phyloP scores from a whole-genome alignment of 2,797 vertebrate species.

The Austrolebias charrua region DNA sequence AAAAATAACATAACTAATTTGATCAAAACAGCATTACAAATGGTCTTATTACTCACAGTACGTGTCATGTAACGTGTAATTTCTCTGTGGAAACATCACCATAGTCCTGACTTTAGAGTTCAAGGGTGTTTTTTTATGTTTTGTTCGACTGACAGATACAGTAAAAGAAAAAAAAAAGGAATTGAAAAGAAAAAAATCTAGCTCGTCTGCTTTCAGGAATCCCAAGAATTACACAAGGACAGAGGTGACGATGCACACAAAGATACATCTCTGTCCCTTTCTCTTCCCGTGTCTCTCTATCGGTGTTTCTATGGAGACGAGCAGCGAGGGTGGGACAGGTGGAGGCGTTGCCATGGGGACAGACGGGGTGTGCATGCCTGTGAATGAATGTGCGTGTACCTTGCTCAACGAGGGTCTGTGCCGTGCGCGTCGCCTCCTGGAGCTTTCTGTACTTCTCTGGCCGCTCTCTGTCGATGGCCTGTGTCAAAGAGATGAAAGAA shows the following conservation, averaged over 20 bases:
- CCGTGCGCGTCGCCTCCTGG: conserved; percentile 93
- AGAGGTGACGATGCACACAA: conserved; percentile 42
- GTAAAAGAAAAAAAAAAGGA: neutral
- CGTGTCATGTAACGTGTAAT: too few relatives aligned
- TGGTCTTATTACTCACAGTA: too few relatives aligned
- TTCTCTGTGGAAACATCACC: too few relatives aligned
- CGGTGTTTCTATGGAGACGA: conserved; percentile 76
- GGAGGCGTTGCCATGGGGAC: conserved; percentile 76
- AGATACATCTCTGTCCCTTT: conserved; percentile 37
- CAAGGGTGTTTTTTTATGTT: conserved; percentile 13
- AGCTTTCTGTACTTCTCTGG: conserved; percentile 95
- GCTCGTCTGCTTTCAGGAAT: conserved; percentile 28
- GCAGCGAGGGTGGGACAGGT: conserved; percentile 73
- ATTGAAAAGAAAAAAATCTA: conserved; percentile 8
- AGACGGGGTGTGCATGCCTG: conserved; percentile 59
- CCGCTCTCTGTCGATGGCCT: conserved; percentile 94
- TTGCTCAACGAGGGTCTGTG: conserved; percentile 93
- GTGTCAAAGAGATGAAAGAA: conserved; percentile 42
- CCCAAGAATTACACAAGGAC: conserved; percentile 65
- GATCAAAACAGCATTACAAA: too few relatives aligned
- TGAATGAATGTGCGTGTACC: conserved; percentile 77
- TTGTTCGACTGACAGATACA: conserved; percentile 7
- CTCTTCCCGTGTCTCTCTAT: conserved; percentile 30
- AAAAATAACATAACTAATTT: too few relatives aligned
- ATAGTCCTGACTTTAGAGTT: neutral